These are phyloP conservation scores for Sogatella furcifera DNA, from an alignment of 1,140 invertebrate species.

Conservation along the genomic window DNA sequence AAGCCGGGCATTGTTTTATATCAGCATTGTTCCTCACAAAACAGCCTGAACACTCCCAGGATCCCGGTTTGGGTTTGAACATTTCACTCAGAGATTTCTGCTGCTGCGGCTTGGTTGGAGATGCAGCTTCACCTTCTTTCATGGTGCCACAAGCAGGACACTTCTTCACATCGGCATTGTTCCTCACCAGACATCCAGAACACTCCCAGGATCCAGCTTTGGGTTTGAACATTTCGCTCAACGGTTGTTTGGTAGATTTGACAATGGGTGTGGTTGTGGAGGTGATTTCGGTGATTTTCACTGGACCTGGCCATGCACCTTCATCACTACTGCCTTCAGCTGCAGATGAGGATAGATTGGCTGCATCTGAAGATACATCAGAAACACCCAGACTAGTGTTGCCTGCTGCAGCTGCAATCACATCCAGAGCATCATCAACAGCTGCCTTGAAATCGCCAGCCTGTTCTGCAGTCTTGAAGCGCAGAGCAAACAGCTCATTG, in stretches of 20 bases:
- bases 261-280: not conserved
- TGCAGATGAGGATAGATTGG: too few species aligned
- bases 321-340: too few species aligned
- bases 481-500: constrained; percentile 61
- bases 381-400: too few species aligned
- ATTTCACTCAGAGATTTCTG: constrained; percentile 24
- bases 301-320: too few species aligned
- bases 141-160: constrained; percentile 48
- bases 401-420: too few species aligned
- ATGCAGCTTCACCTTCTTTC: constrained; percentile 36
- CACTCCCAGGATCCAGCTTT: constrained; percentile 41
- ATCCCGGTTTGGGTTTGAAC: constrained; percentile 38
- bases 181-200: constrained; percentile 35
- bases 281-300: too few species aligned
- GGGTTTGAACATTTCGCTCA: constrained; percentile 36
- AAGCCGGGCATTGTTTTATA: constrained; percentile 42
- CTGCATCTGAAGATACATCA: too few species aligned
- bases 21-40: constrained; percentile 34
- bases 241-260: not conserved
- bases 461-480: constrained; percentile 55
- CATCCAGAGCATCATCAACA: too few species aligned
- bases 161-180: constrained; percentile 29
- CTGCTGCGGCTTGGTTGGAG: not conserved
- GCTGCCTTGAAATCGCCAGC: not conserved
- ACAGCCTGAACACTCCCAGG: constrained; percentile 41